Conservation (phyloP, 2,797 vertebrate genomes). For the Phyllotis vaccarum region DNA sequence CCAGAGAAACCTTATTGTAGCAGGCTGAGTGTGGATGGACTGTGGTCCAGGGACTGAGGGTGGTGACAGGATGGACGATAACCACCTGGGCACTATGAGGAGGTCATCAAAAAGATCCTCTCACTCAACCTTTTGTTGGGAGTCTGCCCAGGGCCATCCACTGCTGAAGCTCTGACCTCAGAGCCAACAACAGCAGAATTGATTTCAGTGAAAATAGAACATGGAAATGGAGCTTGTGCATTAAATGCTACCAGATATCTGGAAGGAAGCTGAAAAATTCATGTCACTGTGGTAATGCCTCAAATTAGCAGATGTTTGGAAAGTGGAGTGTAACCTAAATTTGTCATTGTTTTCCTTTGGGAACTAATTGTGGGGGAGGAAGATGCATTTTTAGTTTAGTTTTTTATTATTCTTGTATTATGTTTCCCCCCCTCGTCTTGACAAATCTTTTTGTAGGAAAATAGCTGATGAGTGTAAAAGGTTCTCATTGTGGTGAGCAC, state of each 20-base stretch:
- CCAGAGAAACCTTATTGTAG: too few species aligned
- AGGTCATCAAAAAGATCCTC: neutral
- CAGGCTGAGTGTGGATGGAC: neutral
- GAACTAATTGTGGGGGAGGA: constrained; percentile 57
- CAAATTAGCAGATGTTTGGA: constrained; percentile 32
- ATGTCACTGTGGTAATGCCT: constrained; percentile 23
- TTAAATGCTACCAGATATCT: constrained; percentile 22
- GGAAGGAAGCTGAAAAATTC: constrained; percentile 50
- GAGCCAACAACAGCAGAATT: neutral
- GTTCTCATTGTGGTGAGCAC: constrained; percentile 70
- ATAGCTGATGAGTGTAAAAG: constrained; percentile 61
- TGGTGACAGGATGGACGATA: neutral
- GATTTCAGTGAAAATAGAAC: constrained; percentile 59
- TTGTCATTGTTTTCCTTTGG: constrained; percentile 53
- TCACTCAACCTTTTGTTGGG: neutral
- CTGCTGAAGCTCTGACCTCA: neutral
- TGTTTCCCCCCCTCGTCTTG: neutral
- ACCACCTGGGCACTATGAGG: neutral
- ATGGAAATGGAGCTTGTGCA: neutral
- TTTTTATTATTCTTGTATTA: neutral
- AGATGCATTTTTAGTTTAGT: neutral
- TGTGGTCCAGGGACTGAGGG: neutral
- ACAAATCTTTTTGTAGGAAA: constrained; percentile 76
- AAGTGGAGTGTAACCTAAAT: constrained; percentile 32
- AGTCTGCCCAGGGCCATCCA: neutral